Conservation (phyloP, 2,797 vertebrate species). For the Vipera ursinii region DNA sequence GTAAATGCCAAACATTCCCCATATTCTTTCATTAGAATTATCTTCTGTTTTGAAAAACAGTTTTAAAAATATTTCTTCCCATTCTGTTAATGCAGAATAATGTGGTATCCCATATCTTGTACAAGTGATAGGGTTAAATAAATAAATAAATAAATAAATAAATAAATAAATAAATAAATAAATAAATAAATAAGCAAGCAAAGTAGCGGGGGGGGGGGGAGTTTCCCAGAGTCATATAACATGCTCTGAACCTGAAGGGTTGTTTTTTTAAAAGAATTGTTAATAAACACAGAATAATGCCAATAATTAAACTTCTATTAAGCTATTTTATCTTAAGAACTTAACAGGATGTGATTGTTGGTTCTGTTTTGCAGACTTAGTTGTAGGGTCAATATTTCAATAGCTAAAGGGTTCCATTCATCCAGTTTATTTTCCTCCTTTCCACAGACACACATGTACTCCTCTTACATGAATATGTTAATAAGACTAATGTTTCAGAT, state of each 20-base stretch:
- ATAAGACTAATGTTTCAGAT: slow-evolving; percentile 38
- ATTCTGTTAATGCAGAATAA: neutral
- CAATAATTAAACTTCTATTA: slow-evolving; percentile 59
- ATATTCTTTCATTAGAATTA: neutral
- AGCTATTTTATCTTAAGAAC: slow-evolving; percentile 61
- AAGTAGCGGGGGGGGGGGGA: neutral
- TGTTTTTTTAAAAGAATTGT: slow-evolving; percentile 28
- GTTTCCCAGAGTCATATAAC: neutral
- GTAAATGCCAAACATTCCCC: neutral
- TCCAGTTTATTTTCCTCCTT: slow-evolving; percentile 55
- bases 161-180: neutral
- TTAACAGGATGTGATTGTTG: slow-evolving; percentile 48
- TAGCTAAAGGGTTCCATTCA: slow-evolving; percentile 58
- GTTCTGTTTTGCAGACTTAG: slow-evolving; percentile 60
- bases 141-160: neutral
- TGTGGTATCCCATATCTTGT: neutral
- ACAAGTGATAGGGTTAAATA: neutral
- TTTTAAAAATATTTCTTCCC: neutral
- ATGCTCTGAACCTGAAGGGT: neutral
- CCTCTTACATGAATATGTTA: slow-evolving; percentile 53
- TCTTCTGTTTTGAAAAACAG: neutral
- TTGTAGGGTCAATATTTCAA: slow-evolving; percentile 54
- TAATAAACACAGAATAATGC: slow-evolving; percentile 39
- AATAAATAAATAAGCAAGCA: neutral
- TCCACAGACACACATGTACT: slow-evolving; percentile 57